A percentile compares a stretch with the other conserved stretches of the same genome.
phyloP scores from a whole-genome alignment of 2,113 vertebrate genomes.

The Phrynosoma platyrhinos region DNA sequence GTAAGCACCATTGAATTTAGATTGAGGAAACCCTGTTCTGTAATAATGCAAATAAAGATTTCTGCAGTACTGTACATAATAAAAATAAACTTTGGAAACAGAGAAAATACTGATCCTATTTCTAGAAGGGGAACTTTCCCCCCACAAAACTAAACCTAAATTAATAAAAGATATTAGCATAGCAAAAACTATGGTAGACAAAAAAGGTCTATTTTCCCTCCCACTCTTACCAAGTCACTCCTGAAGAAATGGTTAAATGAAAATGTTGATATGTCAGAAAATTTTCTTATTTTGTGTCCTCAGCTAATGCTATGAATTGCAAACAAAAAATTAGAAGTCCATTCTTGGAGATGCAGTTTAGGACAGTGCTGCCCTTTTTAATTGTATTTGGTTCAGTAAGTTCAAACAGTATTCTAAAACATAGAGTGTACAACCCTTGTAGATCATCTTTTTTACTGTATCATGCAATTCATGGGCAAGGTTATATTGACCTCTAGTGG shows the following conservation, averaged over 20 bases:
- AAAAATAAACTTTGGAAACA: not conserved
- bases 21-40: not conserved
- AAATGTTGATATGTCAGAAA: not conserved
- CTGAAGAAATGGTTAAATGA: not conserved
- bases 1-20: no score
- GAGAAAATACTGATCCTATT: not conserved
- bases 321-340: not conserved
- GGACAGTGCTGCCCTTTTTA: not conserved
- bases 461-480: not conserved
- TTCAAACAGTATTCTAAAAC: not conserved
- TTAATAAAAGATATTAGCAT: not conserved
- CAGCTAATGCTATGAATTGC: not conserved
- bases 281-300: not conserved
- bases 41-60: not conserved
- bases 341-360: not conserved
- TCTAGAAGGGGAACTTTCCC: not conserved
- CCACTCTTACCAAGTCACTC: not conserved
- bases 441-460: not conserved
- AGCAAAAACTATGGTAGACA: not conserved
- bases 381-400: not conserved
- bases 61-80: no score
- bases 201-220: not conserved
- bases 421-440: not conserved
- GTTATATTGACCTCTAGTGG: constrained; percentile 62
- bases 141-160: not conserved